phyloP scores from a whole-genome alignment of 1,140 invertebrate species.

The Conus ventricosus region DNA sequence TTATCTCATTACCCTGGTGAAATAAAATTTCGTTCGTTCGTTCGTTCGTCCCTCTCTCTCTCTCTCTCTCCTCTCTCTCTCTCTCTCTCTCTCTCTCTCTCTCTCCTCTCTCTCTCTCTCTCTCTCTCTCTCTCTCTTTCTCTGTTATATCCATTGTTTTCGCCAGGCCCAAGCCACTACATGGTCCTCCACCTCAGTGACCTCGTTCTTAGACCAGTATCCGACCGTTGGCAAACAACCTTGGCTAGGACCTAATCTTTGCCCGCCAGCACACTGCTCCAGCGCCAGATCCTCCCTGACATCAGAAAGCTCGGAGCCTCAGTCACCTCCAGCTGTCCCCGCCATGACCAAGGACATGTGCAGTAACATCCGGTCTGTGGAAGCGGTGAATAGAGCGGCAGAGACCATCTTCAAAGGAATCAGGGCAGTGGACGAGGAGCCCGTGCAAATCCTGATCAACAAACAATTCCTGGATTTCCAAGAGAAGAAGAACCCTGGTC shows the following conservation, averaged over 20 bases:
- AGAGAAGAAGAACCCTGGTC: background rate
- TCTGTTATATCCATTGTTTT: too few relatives aligned
- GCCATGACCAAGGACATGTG: background rate
- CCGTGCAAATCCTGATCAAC: background rate
- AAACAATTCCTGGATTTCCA: background rate
- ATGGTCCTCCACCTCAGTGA: background rate
- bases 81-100: slow-evolving; percentile 22
- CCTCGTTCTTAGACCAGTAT: background rate
- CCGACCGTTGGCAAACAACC: background rate
- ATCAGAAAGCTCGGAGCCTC: background rate
- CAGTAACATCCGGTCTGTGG: background rate
- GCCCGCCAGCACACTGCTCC: background rate
- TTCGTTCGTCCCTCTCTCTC: too few relatives aligned
- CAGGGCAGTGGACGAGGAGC: background rate
- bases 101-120: slow-evolving; percentile 17
- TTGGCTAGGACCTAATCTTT: background rate
- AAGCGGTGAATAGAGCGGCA: background rate
- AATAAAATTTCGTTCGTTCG: too few relatives aligned
- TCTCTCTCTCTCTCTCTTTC: background rate
- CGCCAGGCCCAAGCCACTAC: background rate
- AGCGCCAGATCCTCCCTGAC: background rate
- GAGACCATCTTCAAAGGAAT: background rate
- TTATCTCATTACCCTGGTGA: too few relatives aligned
- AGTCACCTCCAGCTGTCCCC: background rate
- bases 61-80: too few relatives aligned